A percentile compares a stretch with the other conserved stretches of the same genome.
These are phyloP conservation scores for Eulithis testata DNA, from an alignment of 2,888 invertebrate species.

Conservation along the genomic window DNA sequence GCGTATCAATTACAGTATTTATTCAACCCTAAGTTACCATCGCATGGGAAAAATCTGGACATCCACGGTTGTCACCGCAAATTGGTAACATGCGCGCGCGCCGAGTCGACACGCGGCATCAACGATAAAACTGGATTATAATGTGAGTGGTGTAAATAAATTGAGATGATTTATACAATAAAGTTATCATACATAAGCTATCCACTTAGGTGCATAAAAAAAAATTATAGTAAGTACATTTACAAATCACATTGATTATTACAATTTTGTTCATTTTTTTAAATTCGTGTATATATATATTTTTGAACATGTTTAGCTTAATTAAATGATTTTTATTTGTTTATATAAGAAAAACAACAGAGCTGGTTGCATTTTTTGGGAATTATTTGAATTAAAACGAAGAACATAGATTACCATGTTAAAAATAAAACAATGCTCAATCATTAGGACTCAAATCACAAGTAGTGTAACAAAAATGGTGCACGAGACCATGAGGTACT, in stretches of 20 bases:
- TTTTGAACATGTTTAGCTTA: no score
- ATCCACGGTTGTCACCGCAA: conserved; percentile 70
- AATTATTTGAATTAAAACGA: no score
- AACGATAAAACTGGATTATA: conserved; percentile 17
- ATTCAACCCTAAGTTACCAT: conserved; percentile 37
- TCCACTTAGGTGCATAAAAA: no score
- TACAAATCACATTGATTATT: no score
- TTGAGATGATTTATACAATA: conserved; percentile 21
- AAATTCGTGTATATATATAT: no score
- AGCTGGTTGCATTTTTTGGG: no score
- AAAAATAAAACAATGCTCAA: no score
- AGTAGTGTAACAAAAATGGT: conserved; percentile 39
- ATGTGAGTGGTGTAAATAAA: conserved; percentile 13
- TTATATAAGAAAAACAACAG: no score
- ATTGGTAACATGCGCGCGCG: conserved; percentile 62
- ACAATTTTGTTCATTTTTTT: no score
- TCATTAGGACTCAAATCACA: neutral
- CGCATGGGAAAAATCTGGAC: conserved; percentile 44
- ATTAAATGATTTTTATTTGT: no score
- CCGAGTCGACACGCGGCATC: conserved; percentile 61
- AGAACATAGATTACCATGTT: no score
- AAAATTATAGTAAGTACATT: no score
- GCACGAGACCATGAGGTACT: conserved; percentile 51
- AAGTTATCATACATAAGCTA: conserved; percentile 1
- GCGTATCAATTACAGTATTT: conserved; percentile 40